Percentiles rank a stretch among this genome's conserved stretches.
Conservation (phyloP, 2,797 vertebrate species). For the Myotis myotis region DNA sequence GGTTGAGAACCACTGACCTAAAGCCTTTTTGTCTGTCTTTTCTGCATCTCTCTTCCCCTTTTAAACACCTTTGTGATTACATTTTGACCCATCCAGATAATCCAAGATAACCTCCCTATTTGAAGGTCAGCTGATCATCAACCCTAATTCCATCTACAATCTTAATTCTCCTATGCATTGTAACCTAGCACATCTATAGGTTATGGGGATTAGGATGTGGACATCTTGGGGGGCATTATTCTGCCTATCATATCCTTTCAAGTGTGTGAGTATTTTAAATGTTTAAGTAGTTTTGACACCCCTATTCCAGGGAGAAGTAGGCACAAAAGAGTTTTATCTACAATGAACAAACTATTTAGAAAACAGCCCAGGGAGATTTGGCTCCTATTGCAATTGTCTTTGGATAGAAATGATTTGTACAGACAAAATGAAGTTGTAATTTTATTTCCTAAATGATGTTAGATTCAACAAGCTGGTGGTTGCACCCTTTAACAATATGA, state of each 20-base stretch:
- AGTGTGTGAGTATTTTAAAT: background rate
- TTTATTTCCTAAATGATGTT: constrained; percentile 5
- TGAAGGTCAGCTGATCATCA: background rate
- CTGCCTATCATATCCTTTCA: background rate
- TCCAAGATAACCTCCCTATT: background rate
- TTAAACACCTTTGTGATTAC: background rate
- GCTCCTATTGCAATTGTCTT: background rate
- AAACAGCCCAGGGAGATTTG: background rate
- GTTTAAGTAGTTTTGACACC: background rate
- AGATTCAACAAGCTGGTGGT: background rate
- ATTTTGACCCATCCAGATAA: background rate
- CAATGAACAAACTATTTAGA: background rate
- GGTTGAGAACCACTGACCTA: no score
- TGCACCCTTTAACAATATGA: background rate
- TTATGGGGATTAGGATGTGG: background rate
- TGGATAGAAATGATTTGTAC: background rate
- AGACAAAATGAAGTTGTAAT: background rate
- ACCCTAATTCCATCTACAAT: background rate
- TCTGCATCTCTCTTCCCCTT: background rate
- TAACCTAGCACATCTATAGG: background rate
- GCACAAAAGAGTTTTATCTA: background rate
- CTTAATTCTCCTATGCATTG: background rate
- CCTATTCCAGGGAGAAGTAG: background rate
- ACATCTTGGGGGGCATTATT: background rate
- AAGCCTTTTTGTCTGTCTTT: background rate